Evolutionary conservation across 2,113 vertebrate genomes (phyloP), one percentile per base, ranked within the genome.

Genomic region (Tamias sibiricus): DNA sequence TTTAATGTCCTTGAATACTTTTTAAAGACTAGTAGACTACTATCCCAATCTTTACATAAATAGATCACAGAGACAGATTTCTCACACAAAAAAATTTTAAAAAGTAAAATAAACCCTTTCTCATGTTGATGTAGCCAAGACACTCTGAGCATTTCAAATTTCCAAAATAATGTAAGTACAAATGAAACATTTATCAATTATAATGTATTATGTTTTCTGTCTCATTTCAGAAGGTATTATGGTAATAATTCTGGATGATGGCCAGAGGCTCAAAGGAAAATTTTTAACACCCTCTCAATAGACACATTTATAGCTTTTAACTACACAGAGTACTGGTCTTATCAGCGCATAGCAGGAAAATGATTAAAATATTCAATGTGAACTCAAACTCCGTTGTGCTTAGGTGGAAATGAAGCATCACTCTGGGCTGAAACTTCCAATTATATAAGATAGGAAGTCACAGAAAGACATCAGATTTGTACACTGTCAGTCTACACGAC

Each of bases 371-470:
- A 97, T 98, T 98, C 94, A 92, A 97, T 85, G 98, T 95, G 94
- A 98, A 98, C 97, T 98, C 98, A 97, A 83, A 98, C 93, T 98
- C 97, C 81, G 97, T 98, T 97, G 97, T 98, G 96, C 98, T 98
- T 98, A 97, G 95, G 98, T 98, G 75, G 82, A 97, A 98, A 97
- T 93, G 97, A 95, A 98, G 91, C 96, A 98, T 97, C 97, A 97
- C 88, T 98, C 71, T 97, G 90, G 95, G 96, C 77, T 84, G 96
- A 98, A 98, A 98, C 97, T 94, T 98, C 97, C 98, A 99, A 98
- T 98, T 99, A 98, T 98, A 98, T 98, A 98, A 98, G 98, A 98
- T 95, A 98, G 98, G 96, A 98, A 98, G 98, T 98, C 98, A 97
- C 98, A 98, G 98, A 98, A 98, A 98, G 98, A 98, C 98, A 98